phyloP scores from a whole-genome alignment of 2,113 vertebrate species.

The Amazona vittata region DNA sequence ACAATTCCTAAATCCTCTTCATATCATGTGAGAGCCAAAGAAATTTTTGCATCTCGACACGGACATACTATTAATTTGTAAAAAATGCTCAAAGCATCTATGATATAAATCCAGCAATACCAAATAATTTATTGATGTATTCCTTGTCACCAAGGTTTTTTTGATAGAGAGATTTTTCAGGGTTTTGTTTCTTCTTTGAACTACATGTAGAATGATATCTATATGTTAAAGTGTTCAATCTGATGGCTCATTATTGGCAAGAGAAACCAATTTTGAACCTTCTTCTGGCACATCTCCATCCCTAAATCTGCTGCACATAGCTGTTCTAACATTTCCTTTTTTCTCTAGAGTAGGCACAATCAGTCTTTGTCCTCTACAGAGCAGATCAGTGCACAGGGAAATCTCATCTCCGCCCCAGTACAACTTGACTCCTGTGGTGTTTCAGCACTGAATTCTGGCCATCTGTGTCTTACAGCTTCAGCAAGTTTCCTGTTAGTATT shows the following conservation, averaged over 20 bases:
- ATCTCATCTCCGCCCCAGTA: constrained; percentile 34
- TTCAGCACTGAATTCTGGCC: constrained; percentile 65
- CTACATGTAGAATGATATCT: background rate
- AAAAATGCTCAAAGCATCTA: background rate
- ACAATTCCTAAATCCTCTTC: background rate
- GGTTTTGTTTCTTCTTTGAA: background rate
- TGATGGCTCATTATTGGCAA: constrained; percentile 44
- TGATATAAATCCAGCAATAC: background rate
- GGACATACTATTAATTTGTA: background rate
- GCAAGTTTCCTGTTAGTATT: constrained; percentile 69
- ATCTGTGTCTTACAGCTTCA: constrained; percentile 70
- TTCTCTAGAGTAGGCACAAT: constrained; percentile 57
- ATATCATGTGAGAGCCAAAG: background rate
- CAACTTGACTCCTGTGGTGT: constrained; percentile 47
- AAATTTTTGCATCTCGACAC: background rate
- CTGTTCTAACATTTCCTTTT: constrained; percentile 9
- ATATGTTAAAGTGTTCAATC: constrained; percentile 3
- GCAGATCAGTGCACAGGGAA: constrained; percentile 9
- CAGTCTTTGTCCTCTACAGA: constrained; percentile 51
- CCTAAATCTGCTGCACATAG: background rate
- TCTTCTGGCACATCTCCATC: constrained; percentile 19
- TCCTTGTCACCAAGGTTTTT: background rate
- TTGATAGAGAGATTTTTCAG: background rate
- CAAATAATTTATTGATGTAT: background rate
- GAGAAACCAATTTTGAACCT: background rate